A percentile compares a stretch with the other conserved stretches of the same genome.
These are phyloP conservation scores for Andrena minutula DNA, from an alignment of 2,888 invertebrate species.

Conservation along the genomic window DNA sequence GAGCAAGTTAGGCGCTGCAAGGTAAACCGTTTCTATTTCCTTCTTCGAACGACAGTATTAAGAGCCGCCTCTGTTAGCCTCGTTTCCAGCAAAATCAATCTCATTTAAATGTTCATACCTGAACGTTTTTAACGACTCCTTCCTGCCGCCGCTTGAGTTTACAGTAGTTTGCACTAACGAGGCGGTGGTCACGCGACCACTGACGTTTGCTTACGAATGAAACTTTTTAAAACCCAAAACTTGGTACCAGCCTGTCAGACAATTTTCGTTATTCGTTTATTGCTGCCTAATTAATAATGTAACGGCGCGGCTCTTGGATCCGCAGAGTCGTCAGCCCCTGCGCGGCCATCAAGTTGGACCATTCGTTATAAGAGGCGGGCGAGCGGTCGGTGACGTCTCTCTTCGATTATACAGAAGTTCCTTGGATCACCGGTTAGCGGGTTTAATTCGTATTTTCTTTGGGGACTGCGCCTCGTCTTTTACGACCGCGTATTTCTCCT, in stretches of 20 bases:
- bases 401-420: constrained; percentile 72
- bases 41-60: background rate
- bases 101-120: background rate
- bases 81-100: background rate
- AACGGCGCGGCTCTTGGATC: background rate
- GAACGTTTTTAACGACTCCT: constrained; percentile 4
- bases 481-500: constrained; percentile 82
- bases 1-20: background rate
- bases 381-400: constrained; percentile 36
- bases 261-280: background rate
- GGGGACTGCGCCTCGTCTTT: constrained; percentile 79
- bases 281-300: background rate
- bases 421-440: constrained; percentile 74
- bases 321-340: background rate
- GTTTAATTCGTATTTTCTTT: constrained; percentile 84
- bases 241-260: background rate
- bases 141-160: background rate
- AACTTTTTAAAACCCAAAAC: background rate
- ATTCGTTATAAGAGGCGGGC: background rate
- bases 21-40: background rate
- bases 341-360: background rate
- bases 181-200: constrained; percentile 19
- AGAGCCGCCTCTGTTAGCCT: constrained; percentile 5
- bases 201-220: background rate
- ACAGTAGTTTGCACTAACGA: background rate